A percentile compares a stretch with the other conserved stretches of the same genome.
These are phyloP conservation scores for Orchesella cincta DNA, from an alignment of 1,140 invertebrate species.

Conservation along the genomic window DNA sequence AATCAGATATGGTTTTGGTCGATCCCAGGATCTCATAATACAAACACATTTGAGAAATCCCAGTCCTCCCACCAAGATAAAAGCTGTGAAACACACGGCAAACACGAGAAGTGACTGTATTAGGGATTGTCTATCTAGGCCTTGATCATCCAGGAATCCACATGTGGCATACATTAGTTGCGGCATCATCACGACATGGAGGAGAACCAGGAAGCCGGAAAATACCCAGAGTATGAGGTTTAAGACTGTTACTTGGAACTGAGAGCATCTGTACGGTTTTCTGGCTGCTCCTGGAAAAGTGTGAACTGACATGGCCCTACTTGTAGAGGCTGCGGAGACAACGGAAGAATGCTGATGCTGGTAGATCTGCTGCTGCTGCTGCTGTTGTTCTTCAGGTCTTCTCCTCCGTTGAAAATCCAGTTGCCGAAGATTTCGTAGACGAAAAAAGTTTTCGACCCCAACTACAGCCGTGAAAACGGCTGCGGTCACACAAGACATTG, in stretches of 20 bases:
- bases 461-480: conserved; percentile 43
- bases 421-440: conserved; percentile 42
- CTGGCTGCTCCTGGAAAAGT: neutral
- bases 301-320: neutral
- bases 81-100: conserved; percentile 41
- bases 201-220: conserved; percentile 41
- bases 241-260: conserved; percentile 50
- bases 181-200: conserved; percentile 48
- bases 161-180: conserved; percentile 49
- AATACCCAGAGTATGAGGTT: conserved; percentile 48
- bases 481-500: conserved; percentile 47
- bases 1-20: conserved; percentile 47
- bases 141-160: conserved; percentile 17
- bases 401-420: conserved; percentile 32
- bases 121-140: conserved; percentile 31
- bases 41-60: conserved; percentile 50
- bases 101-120: conserved; percentile 44
- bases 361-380: conserved; percentile 6
- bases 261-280: conserved; percentile 44
- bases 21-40: conserved; percentile 48
- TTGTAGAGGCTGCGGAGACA: neutral
- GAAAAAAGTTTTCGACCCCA: conserved; percentile 44
- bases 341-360: neutral
- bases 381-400: conserved; percentile 22
- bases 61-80: conserved; percentile 46